These are phyloP conservation scores for Zaprionus vittiger DNA, from an alignment of 1,140 invertebrate species.

Conservation along the genomic window DNA sequence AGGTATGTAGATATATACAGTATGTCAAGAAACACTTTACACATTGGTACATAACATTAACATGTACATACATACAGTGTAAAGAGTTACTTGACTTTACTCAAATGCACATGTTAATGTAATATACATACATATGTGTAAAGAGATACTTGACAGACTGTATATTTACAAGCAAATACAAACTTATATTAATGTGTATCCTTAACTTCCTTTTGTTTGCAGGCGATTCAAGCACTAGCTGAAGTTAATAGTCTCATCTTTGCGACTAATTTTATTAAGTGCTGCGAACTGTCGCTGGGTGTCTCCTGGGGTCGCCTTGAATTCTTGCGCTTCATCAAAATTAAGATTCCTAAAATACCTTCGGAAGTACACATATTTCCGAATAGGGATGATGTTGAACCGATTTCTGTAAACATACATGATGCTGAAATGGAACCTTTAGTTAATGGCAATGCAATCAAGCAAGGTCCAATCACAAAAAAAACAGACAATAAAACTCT, in stretches of 20 bases:
- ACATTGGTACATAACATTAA: too few relatives aligned
- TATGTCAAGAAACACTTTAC: too few relatives aligned
- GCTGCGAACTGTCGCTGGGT: constrained; percentile 86
- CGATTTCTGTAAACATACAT: too few relatives aligned
- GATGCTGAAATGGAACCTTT: neutral
- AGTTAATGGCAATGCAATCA: neutral
- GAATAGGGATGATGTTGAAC: neutral
- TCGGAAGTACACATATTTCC: neutral
- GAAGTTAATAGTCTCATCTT: constrained; percentile 89
- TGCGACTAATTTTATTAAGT: constrained; percentile 87
- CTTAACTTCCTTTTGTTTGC: constrained; percentile 27
- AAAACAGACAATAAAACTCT: neutral
- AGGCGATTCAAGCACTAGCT: constrained; percentile 89
- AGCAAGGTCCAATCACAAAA: neutral
- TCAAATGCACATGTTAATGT: too few relatives aligned
- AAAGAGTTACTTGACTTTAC: too few relatives aligned
- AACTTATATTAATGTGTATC: neutral
- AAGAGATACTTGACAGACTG: too few relatives aligned
- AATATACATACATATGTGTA: too few relatives aligned
- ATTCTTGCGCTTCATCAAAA: neutral
- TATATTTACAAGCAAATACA: neutral
- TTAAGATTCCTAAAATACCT: constrained; percentile 1
- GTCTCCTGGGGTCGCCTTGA: neutral
- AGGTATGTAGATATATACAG: constrained; percentile 49
- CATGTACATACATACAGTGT: too few relatives aligned